phyloP scores from a whole-genome alignment of 2,113 vertebrate genomes.

The Hypanus sabinus region DNA sequence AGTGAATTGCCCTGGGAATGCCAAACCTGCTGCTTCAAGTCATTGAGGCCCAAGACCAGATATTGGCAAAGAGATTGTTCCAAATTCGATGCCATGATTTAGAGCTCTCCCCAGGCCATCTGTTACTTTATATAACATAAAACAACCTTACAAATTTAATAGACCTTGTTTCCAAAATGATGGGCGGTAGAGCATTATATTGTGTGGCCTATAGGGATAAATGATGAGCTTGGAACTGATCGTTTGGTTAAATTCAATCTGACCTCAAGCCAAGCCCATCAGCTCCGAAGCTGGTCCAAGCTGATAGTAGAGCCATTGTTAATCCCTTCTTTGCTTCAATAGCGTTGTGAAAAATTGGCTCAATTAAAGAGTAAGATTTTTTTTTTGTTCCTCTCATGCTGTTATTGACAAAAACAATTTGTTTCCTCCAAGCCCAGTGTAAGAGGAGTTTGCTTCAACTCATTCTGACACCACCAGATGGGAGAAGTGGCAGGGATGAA shows the following conservation, averaged over 20 bases:
- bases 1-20: not conserved
- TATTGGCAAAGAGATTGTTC: not conserved
- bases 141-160: not conserved
- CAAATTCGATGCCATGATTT: not conserved
- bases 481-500: not conserved
- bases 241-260: not conserved
- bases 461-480: not conserved
- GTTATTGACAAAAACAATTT: constrained; percentile 22
- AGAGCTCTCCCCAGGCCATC: not conserved
- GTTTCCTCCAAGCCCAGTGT: not conserved
- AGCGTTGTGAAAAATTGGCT: constrained; percentile 23
- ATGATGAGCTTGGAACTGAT: not conserved
- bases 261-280: not conserved
- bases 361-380: not conserved
- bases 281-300: not conserved
- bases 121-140: not conserved
- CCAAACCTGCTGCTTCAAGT: not conserved
- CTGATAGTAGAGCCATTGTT: constrained; percentile 1
- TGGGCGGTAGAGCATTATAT: too few relatives aligned
- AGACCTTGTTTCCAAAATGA: not conserved
- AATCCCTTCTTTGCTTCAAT: constrained; percentile 14
- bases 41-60: not conserved
- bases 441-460: not conserved
- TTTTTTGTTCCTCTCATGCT: not conserved
- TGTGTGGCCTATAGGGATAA: not conserved